Evolutionary conservation across 1,140 invertebrate genomes (phyloP).

Genomic region (Proales similis): DNA sequence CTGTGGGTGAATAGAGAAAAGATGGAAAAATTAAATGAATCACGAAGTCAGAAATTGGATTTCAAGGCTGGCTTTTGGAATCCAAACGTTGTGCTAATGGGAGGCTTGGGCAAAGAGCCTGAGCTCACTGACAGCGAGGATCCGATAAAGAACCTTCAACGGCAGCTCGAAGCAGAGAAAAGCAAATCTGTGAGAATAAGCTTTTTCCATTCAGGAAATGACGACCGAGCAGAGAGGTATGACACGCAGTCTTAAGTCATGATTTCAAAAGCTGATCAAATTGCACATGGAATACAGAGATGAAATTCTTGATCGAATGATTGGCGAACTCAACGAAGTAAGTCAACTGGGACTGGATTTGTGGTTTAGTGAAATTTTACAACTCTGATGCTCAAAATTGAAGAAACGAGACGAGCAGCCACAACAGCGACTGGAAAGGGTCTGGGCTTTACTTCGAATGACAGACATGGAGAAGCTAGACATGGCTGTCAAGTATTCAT

Average conservation of each 20-base stretch:
- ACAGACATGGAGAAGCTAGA: conserved; percentile 48
- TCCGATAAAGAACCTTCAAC: conserved; percentile 13
- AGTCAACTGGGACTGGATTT: background rate
- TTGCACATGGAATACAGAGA: no score
- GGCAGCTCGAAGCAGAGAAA: conserved; percentile 9
- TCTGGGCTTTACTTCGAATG: conserved; percentile 49
- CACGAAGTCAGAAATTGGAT: conserved; percentile 45
- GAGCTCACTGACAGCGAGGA: conserved; percentile 38
- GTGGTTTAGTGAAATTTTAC: background rate
- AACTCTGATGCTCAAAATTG: background rate
- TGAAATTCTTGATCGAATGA: conserved; percentile 6
- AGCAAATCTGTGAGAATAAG: conserved; percentile 27
- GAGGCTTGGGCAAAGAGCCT: conserved; percentile 51
- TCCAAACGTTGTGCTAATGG: conserved; percentile 49
- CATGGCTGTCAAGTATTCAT: conserved; percentile 54
- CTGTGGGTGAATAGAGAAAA: conserved; percentile 41
- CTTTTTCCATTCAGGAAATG: conserved; percentile 23
- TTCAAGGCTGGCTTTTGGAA: conserved; percentile 51
- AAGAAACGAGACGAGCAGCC: conserved; percentile 12
- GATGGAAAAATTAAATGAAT: conserved; percentile 44
- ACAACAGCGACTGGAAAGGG: conserved; percentile 49
- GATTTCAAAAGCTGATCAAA: no score
- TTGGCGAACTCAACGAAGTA: conserved; percentile 20
- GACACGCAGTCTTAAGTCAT: background rate
- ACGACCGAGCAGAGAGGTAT: conserved; percentile 15